Percentiles rank a stretch among this genome's conserved stretches.
Conservation (phyloP, 2,797 vertebrate species). For the Cephalopachus bancanus region DNA sequence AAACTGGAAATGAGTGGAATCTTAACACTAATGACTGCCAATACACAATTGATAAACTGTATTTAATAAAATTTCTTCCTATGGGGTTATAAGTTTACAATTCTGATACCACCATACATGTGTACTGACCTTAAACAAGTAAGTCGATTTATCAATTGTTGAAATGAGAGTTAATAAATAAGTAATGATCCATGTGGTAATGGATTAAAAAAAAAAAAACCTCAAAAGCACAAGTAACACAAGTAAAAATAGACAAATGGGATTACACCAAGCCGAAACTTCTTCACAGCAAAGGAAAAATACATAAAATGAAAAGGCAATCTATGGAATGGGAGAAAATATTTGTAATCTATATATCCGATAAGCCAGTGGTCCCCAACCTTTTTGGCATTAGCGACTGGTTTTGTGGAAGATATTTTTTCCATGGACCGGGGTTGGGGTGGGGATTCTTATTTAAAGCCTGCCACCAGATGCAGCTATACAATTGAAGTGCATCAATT, state of each 20-base stretch:
- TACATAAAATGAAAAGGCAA: not conserved
- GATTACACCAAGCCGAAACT: not conserved
- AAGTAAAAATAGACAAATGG: not conserved
- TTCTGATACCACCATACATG: not conserved
- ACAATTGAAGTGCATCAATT: too few species aligned
- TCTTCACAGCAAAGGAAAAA: not conserved
- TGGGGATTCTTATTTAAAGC: too few species aligned
- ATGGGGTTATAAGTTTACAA: not conserved
- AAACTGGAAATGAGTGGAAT: not conserved
- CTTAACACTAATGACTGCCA: not conserved
- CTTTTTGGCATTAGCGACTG: too few species aligned
- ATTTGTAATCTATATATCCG: not conserved
- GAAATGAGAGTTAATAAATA: not conserved
- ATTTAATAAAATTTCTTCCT: not conserved
- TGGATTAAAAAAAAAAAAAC: not conserved
- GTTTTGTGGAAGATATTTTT: too few species aligned
- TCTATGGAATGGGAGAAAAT: not conserved
- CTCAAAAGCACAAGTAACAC: not conserved
- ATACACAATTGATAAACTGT: not conserved
- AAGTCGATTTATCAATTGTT: not conserved
- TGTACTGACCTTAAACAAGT: not conserved
- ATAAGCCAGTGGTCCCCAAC: not conserved
- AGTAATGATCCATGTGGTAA: not conserved
- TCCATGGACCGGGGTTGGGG: too few species aligned
- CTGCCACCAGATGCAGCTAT: too few species aligned